Evolutionary conservation across 2,797 vertebrate species (phyloP), one percentile per base, ranked within the genome.

Genomic region (Hyperoplus immaculatus): DNA sequence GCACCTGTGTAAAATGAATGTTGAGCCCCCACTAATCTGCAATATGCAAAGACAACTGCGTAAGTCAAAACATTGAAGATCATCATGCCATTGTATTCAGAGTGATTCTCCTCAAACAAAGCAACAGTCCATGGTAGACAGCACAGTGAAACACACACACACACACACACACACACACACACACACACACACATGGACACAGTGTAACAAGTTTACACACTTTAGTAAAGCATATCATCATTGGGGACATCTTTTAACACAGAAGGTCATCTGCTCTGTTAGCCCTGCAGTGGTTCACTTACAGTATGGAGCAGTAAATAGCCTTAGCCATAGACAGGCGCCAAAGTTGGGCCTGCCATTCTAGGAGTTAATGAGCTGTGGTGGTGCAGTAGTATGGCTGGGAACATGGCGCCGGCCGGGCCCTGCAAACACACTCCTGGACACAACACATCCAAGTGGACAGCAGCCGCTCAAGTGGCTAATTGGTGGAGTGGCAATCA

Each of bases 381-480:
- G 92, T 92, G 92, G 92, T 93, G 91, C 90, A 87, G 88, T 79
- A 72, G 87, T 91, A 85, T 29, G 29, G 88, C 87, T 78, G 80
- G 81, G 29, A 29, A 29, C 29, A 29, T 29, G 29, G 29, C 29
- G 81, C 84, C 59, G 29, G 81, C 88, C 79, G n/a, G 90, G 91
- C 91, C 91, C 90, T 63, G 84, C 79, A 69, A 91, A 87, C 88
- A 90, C 84, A 93, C 95, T 94, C 77, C 91, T 92, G 91, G 94
- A 95, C 89, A 95, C 91, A 90, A 93, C 93, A 94, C 93, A 92
- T 93, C 92, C 85, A 96, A 96, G 93, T 96, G 95, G 94, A 95
- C 95, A 96, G 94, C 95, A 94, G 92, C 94, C 94, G 91, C 93
- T 94, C 88, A 95, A 96, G 93, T 95, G 95, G 94, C 94, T 95